Conservation (phyloP, 1,140 invertebrate species). For the Thalassaphorura encarpata region DNA sequence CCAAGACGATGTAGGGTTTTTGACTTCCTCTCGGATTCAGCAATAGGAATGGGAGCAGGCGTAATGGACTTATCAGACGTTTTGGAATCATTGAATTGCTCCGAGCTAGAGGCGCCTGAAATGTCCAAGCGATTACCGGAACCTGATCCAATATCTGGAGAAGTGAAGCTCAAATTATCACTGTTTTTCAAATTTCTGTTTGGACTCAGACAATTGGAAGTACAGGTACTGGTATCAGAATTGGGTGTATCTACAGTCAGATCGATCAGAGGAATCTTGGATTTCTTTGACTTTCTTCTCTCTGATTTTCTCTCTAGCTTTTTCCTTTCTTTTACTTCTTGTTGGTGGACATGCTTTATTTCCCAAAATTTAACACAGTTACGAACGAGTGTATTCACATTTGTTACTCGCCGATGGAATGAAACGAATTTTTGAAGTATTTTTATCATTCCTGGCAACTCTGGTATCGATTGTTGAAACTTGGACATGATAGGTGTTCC, state of each 20-base stretch:
- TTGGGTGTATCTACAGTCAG: neutral
- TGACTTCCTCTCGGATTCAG: neutral
- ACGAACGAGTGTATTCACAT: constrained; percentile 9
- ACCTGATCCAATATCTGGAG: neutral
- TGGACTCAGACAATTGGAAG: no score
- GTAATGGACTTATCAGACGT: neutral
- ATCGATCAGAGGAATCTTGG: neutral
- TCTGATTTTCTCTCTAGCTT: neutral
- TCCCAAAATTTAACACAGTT: constrained; percentile 6
- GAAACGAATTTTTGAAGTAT: neutral
- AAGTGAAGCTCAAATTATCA: no score
- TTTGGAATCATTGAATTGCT: neutral
- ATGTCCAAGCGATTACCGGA: neutral
- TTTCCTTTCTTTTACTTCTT: neutral
- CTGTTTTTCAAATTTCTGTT: neutral
- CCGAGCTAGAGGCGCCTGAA: neutral
- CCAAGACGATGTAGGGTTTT: neutral
- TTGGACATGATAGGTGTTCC: no score
- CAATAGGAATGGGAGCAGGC: neutral
- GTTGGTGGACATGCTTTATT: neutral
- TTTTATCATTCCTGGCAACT: neutral
- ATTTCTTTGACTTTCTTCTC: neutral
- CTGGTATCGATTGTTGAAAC: no score
- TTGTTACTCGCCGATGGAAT: constrained; percentile 1
- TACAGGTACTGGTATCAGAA: neutral